These are phyloP conservation scores for Homarus americanus DNA, from an alignment of 1,140 invertebrate genomes.

Conservation along the genomic window DNA sequence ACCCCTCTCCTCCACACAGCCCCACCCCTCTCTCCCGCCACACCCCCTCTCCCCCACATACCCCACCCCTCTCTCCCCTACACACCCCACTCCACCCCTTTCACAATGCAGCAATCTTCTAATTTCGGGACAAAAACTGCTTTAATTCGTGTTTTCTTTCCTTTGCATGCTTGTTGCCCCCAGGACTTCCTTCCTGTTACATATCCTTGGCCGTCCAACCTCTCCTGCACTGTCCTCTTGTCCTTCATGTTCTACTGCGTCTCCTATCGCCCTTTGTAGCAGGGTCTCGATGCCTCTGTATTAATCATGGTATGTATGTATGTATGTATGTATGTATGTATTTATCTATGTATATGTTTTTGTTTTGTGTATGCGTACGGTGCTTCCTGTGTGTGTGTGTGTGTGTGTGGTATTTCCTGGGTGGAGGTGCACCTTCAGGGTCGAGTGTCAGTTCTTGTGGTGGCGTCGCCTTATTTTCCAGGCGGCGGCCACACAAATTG, in stretches of 20 bases:
- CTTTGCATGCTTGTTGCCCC: background rate
- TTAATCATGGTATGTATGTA: too few species aligned
- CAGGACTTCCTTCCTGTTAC: background rate
- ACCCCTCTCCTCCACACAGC: too few species aligned
- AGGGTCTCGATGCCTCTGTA: too few species aligned
- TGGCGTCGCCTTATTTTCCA: constrained; percentile 13
- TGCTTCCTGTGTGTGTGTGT: constrained; percentile 15
- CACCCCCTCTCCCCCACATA: too few species aligned
- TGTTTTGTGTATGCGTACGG: too few species aligned
- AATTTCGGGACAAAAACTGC: background rate
- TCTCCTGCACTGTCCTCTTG: background rate
- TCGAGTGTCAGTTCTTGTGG: background rate
- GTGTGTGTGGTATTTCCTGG: constrained; percentile 12
- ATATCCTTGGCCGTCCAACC: background rate
- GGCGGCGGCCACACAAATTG: constrained; percentile 17
- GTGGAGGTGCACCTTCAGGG: background rate
- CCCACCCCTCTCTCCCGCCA: too few species aligned
- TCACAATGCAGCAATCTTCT: background rate
- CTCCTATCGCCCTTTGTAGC: too few species aligned
- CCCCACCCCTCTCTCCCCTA: too few species aligned
- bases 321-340: too few species aligned
- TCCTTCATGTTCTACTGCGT: background rate
- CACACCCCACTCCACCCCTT: too few species aligned
- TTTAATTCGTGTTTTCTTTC: background rate
- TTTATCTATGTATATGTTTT: too few species aligned